These are phyloP conservation scores for Tinea semifulvella DNA, from an alignment of 2,888 invertebrate genomes.

Conservation along the genomic window DNA sequence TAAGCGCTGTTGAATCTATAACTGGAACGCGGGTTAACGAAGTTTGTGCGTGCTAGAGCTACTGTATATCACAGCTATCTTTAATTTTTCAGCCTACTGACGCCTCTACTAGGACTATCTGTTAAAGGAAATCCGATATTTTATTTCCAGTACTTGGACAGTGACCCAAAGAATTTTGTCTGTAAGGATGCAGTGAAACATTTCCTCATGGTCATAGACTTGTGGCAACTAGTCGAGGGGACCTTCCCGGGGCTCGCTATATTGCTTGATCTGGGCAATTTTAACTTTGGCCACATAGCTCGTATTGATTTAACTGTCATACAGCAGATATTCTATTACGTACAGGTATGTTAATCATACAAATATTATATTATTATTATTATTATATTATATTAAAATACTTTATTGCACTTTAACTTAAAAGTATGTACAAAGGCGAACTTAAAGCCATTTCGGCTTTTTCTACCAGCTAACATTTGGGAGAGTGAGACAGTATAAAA, in stretches of 20 bases:
- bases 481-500: no score
- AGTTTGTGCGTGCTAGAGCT: no score
- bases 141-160: conserved; percentile 62
- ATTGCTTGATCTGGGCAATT: conserved; percentile 71
- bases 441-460: no score
- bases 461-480: no score
- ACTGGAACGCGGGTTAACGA: no score
- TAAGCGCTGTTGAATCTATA: no score
- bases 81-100: neutral
- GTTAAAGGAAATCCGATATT: conserved; percentile 61
- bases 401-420: no score
- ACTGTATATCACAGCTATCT: neutral
- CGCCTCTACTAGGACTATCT: conserved; percentile 19
- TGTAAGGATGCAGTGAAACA: conserved; percentile 43
- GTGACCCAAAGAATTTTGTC: conserved; percentile 65
- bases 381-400: no score
- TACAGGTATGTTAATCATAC: conserved; percentile 69
- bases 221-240: conserved; percentile 41
- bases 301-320: conserved; percentile 70
- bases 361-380: no score
- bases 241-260: conserved; percentile 67
- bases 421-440: no score
- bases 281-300: conserved; percentile 71
- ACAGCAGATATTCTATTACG: conserved; percentile 73
- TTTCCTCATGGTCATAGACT: neutral